Conservation (phyloP, 2,888 invertebrate genomes). For the Zygothrica quintamaculata region DNA sequence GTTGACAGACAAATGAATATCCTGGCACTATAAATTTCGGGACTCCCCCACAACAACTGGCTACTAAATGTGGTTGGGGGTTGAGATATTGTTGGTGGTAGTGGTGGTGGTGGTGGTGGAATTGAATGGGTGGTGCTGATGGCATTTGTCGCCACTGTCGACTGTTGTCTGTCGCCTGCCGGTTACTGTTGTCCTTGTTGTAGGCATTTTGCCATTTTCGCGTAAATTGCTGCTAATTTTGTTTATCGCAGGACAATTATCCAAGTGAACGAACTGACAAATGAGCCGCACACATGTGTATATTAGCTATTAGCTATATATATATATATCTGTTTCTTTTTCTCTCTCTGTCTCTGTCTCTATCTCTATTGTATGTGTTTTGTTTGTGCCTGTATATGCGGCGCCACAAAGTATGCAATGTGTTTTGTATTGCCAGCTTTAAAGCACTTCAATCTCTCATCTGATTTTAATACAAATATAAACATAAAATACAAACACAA, state of each 20-base stretch:
- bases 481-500: conserved; percentile 43
- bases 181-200: conserved; percentile 39
- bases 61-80: conserved; percentile 10
- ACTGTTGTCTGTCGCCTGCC: conserved; percentile 10
- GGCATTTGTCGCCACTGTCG: conserved; percentile 64
- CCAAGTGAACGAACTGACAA: conserved; percentile 84
- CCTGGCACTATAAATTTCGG: conserved; percentile 66
- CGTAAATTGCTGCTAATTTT: conserved; percentile 84
- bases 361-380: neutral
- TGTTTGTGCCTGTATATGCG: neutral
- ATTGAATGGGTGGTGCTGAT: conserved; percentile 47
- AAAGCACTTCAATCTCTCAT: conserved; percentile 28
- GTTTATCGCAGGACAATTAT: conserved; percentile 84
- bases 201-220: conserved; percentile 71
- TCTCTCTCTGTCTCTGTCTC: neutral
- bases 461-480: conserved; percentile 34
- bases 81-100: neutral
- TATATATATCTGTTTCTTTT: too few species aligned
- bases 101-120: conserved; percentile 14
- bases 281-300: conserved; percentile 73
- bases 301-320: neutral
- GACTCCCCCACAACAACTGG: conserved; percentile 17
- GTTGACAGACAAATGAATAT: conserved; percentile 63
- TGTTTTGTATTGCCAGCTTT: conserved; percentile 12
- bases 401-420: conserved; percentile 14